Evolutionary conservation across 2,888 invertebrate genomes (phyloP), one percentile per base, ranked within the genome.

Genomic region (Neoascia interrupta): DNA sequence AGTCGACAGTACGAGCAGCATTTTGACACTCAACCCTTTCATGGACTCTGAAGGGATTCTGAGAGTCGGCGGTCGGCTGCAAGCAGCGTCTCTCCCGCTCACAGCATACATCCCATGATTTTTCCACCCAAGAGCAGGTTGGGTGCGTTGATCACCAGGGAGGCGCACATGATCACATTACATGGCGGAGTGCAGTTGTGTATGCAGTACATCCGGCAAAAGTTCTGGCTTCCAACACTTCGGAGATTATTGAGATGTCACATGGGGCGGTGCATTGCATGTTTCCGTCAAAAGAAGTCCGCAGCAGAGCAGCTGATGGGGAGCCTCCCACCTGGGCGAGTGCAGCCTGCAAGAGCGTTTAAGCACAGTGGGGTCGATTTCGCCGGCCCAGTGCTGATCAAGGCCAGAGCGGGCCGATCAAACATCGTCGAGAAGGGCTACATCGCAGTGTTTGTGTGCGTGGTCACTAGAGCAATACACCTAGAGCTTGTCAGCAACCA

Each of bases 381-480:
- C 31, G 49, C 63, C 1, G 56, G 63, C 0, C 56, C 63, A 11
- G 19, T 64, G 23, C 23, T 61, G 16, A 70, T 70, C 19, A 58
- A 49, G 21, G 51, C 49, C 5, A 60, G 51, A 34, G 18, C 41
- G 15, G 39, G 47, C 0, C 23, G 36, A 11, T 51, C 43, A 6
- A 39, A 34, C 1, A 41, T 34, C 11, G 23, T 41, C 0, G 23
- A 51, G 21, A 72, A 56, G 19, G 23, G 37, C 21, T 63, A 41
- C 34, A 49, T 63, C n/a, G 47, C 41, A 2, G 47, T 54, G 3
- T 72, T 54, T 15, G 54, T 61, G 15, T 63, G 54, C 26, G 21
- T 72, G 26, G 54, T 26, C 11, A 56, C 63, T 6, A 53, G 45
- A 34, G 47, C 70, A 16, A 26, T 68, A 2, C 58, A 68, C n/a